phyloP scores from a whole-genome alignment of 2,888 invertebrate species.

The Drosophila buzzatii region DNA sequence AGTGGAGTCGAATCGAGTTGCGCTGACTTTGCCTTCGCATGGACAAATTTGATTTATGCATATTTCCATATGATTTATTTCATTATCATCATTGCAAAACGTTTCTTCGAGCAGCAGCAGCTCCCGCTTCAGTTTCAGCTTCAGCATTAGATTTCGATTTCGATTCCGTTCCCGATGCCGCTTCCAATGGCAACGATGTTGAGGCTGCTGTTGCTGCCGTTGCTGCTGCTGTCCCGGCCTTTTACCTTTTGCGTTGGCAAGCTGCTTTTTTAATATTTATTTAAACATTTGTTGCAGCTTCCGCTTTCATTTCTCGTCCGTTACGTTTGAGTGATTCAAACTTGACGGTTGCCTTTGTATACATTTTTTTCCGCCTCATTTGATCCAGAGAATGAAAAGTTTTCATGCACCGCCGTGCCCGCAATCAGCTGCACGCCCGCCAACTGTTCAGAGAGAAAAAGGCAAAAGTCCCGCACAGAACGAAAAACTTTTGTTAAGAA shows the following conservation, averaged over 20 bases:
- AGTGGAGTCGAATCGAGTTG: not conserved
- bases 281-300: constrained; percentile 80
- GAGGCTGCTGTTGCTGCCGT: not conserved
- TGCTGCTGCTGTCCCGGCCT: not conserved
- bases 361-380: constrained; percentile 79
- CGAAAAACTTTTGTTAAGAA: constrained; percentile 79
- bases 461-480: constrained; percentile 66
- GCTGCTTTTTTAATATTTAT: constrained; percentile 76
- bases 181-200: constrained; percentile 13
- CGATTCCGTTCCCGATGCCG: constrained; percentile 5
- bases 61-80: constrained; percentile 80
- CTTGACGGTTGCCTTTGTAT: constrained; percentile 81
- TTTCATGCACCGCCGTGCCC: constrained; percentile 55
- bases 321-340: constrained; percentile 79
- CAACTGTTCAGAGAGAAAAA: constrained; percentile 1
- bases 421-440: constrained; percentile 11
- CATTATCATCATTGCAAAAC: constrained; percentile 71
- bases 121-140: not conserved
- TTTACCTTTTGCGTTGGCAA: constrained; percentile 49
- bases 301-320: constrained; percentile 79
- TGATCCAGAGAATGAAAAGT: constrained; percentile 78
- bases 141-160: not conserved
- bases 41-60: constrained; percentile 77
- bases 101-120: constrained; percentile 12
- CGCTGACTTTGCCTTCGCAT: constrained; percentile 36